Evolutionary conservation across 2,113 vertebrate genomes (phyloP).

Genomic region (Cettia cetti): DNA sequence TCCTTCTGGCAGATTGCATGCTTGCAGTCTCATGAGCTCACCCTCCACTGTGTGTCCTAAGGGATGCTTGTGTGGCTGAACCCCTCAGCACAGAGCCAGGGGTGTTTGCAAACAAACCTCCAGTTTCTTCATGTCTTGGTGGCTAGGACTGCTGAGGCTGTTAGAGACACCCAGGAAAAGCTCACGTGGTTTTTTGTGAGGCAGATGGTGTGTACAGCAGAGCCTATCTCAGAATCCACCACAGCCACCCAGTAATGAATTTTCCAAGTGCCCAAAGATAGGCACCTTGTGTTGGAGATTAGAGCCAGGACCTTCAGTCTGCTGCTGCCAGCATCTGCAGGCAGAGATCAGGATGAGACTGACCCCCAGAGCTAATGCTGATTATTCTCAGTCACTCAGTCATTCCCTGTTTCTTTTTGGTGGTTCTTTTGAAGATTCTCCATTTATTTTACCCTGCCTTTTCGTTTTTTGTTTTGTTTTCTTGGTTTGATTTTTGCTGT

Average conservation of each 20-base stretch:
- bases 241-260: background rate
- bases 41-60: background rate
- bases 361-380: background rate
- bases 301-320: background rate
- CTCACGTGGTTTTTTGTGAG: background rate
- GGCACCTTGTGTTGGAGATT: background rate
- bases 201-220: background rate
- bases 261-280: background rate
- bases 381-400: background rate
- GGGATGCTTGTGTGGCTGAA: background rate
- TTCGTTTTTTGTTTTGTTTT: background rate
- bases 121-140: background rate
- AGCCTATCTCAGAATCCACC: background rate
- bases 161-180: background rate
- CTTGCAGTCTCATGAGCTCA: background rate
- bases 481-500: background rate
- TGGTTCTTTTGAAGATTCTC: background rate
- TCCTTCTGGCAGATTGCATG: background rate
- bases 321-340: background rate
- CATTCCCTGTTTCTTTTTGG: background rate
- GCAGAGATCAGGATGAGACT: background rate
- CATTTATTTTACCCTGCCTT: background rate
- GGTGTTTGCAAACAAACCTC: background rate
- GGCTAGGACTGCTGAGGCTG: background rate
- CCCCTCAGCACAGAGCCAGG: background rate